Evolutionary conservation across 2,797 vertebrate species (phyloP).

Genomic region (Sebastes oblongus): DNA sequence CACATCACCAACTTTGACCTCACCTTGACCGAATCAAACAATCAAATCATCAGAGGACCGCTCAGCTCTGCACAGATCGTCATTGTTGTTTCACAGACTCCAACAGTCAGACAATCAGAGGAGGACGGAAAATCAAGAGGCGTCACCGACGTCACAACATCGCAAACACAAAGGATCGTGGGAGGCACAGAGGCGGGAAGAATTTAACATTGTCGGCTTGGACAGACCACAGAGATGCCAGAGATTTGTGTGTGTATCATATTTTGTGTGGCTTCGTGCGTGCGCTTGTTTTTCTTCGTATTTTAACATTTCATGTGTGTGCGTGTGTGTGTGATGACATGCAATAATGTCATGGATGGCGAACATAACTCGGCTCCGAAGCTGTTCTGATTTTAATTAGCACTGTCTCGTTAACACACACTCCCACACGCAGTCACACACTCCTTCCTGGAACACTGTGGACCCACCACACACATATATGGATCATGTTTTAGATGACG

Average conservation of each 20-base stretch:
- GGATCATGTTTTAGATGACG: constrained; percentile 65
- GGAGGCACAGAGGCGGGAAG: constrained; percentile 56
- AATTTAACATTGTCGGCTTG: constrained; percentile 47
- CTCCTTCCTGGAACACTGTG: constrained; percentile 62
- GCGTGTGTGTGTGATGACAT: constrained; percentile 40
- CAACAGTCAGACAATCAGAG: constrained; percentile 37
- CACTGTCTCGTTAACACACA: constrained; percentile 58
- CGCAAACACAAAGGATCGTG: constrained; percentile 67
- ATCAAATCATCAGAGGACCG: background rate
- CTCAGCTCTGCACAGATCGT: constrained; percentile 22
- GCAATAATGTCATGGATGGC: constrained; percentile 48
- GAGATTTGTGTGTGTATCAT: constrained; percentile 40
- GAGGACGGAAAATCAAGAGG: constrained; percentile 32
- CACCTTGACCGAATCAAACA: background rate
- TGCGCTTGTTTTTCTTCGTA: background rate
- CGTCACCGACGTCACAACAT: constrained; percentile 52
- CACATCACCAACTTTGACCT: background rate
- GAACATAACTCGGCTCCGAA: constrained; percentile 45
- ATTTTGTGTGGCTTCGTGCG: background rate
- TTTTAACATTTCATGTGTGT: background rate
- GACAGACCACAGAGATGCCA: constrained; percentile 55
- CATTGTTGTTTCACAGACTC: constrained; percentile 29
- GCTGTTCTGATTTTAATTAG: constrained; percentile 73
- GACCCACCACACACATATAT: constrained; percentile 68
- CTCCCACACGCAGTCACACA: constrained; percentile 31